Base-by-base conservation (phyloP, 2,888 invertebrate species). In the Cacoxenus indagator region DNA sequence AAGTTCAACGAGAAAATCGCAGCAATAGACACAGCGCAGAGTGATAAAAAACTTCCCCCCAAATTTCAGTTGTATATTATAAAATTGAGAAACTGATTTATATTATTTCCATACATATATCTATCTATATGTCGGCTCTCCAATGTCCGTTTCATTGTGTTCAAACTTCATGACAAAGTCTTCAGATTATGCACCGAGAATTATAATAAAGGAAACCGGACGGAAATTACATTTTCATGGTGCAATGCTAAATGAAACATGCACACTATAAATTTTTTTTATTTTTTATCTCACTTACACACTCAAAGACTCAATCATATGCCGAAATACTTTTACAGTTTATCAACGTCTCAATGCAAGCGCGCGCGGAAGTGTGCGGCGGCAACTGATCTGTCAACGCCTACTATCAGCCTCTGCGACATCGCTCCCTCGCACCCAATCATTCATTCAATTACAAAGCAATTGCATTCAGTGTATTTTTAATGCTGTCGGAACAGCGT, bases 161-260 rank as follows among this genome's bases (percentile, higher is more conserved):
- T n/a, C n/a, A n/a, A n/a, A n/a, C n/a, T n/a, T n/a, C n/a, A n/a
- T n/a, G n/a, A n/a, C n/a, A n/a, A n/a, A n/a, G n/a, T n/a, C n/a
- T n/a, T n/a, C n/a, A n/a, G n/a, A n/a, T n/a, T n/a, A n/a, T n/a
- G n/a, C n/a, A n/a, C 67, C 65, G 27, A 59, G 46, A 67, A 45
- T 17, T 48, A 31, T 29, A 59, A 29, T 19, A 46, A 43, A 66
- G 67, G 55, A 67, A 75, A 74, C 69, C 71, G 75, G 70, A 75
- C 75, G 73, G 76, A 76, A 76, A 72, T 71, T 76, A 71, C 75
- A 76, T 70, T 67, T 68, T 75, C 70, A 73, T 73, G 69, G 62
- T 64, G 69, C 68, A 57, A 57, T 67, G 67, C 19, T 37, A 54
- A 46, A 6, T 48, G 17, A 48, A 19, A 48, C 17, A 17, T n/a